Percentiles rank a stretch among this genome's conserved stretches.
Evolutionary conservation across 2,797 vertebrate genomes (phyloP).

Genomic region (Halcyon chelicuti): DNA sequence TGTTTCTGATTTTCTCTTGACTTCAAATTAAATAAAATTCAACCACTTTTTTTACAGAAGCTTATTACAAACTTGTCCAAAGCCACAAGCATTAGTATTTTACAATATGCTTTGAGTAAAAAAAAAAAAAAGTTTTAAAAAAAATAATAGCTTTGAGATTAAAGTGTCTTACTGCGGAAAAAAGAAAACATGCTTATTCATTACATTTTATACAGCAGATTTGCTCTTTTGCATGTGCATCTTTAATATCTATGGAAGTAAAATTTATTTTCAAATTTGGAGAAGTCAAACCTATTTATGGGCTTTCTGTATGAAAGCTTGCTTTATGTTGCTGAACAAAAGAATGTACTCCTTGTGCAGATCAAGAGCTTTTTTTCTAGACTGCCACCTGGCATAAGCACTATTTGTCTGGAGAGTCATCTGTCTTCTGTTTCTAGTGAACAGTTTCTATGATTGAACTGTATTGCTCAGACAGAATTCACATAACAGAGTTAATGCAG

Average conservation of each 20-base stretch:
- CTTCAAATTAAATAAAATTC: background rate
- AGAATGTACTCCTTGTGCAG: accelerated
- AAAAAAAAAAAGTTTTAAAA: background rate
- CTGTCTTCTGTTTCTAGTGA: background rate
- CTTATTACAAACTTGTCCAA: background rate
- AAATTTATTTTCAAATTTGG: background rate
- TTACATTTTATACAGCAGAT: background rate
- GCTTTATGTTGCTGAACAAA: background rate
- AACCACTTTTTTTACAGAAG: background rate
- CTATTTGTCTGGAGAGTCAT: background rate
- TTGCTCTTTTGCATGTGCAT: background rate
- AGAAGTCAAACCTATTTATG: background rate
- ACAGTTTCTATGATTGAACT: background rate
- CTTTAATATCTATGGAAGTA: background rate
- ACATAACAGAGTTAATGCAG: background rate
- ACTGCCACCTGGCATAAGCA: background rate
- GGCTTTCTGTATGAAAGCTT: background rate
- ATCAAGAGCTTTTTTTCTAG: background rate
- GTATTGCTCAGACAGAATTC: background rate
- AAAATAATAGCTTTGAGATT: background rate
- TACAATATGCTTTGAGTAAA: background rate
- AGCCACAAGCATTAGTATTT: background rate
- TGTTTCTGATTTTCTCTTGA: background rate
- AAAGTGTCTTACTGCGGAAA: background rate
- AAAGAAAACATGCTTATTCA: background rate